These are phyloP conservation scores for Chrysopilus asiliformis DNA, from an alignment of 2,888 invertebrate species.

Conservation along the genomic window DNA sequence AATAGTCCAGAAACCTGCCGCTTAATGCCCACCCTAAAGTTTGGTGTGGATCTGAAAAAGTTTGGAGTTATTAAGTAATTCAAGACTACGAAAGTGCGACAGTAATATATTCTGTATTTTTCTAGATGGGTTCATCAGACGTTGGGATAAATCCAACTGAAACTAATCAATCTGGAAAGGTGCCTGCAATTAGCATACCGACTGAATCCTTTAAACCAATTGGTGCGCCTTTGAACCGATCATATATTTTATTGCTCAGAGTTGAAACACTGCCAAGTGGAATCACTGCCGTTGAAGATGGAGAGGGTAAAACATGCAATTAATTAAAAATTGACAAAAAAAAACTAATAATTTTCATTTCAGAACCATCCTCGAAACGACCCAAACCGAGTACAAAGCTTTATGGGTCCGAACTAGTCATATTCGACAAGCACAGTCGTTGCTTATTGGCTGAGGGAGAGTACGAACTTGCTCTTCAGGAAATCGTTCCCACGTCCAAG, in stretches of 20 bases:
- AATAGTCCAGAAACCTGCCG: no score
- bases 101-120: not conserved
- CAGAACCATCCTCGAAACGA: slow-evolving; percentile 55
- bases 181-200: slow-evolving; percentile 71
- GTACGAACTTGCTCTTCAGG: slow-evolving; percentile 76
- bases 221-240: slow-evolving; percentile 67
- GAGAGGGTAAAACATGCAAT: slow-evolving; percentile 34
- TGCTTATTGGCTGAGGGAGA: slow-evolving; percentile 80
- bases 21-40: no score
- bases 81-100: no score
- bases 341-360: slow-evolving; percentile 2
- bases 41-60: no score
- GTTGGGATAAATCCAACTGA: slow-evolving; percentile 59
- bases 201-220: slow-evolving; percentile 70
- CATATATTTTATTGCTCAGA: slow-evolving; percentile 64
- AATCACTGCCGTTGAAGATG: slow-evolving; percentile 33
- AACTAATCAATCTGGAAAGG: slow-evolving; percentile 36
- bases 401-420: slow-evolving; percentile 59
- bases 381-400: slow-evolving; percentile 44
- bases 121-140: slow-evolving; percentile 52
- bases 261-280: slow-evolving; percentile 41
- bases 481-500: slow-evolving; percentile 40
- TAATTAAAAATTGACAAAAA: no score
- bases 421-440: slow-evolving; percentile 80
- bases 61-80: no score